Conservation (phyloP, 2,113 vertebrate species). For the Pedetes capensis region DNA sequence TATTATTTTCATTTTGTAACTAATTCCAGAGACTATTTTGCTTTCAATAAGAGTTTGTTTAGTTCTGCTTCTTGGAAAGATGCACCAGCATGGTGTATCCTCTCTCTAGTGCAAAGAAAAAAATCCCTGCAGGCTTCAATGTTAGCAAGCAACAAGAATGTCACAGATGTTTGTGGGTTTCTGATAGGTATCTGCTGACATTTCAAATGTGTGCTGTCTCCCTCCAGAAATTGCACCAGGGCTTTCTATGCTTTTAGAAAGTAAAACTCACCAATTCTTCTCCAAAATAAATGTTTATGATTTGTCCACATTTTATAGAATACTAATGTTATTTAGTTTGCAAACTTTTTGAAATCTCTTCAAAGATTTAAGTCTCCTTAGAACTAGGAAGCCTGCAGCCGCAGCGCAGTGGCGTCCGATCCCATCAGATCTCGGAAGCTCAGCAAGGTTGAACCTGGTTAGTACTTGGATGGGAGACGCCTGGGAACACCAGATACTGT, state of each 20-base stretch:
- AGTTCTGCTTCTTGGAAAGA: conserved; percentile 8
- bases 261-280: background rate
- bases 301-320: conserved; percentile 5
- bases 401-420: too few relatives aligned
- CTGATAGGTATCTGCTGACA: background rate
- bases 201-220: background rate
- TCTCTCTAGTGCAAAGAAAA: background rate
- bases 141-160: background rate
- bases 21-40: background rate
- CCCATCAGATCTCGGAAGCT: too few relatives aligned
- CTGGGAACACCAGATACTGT: too few relatives aligned
- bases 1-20: conserved; percentile 8
- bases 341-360: conserved; percentile 27
- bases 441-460: too few relatives aligned
- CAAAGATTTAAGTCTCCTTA: background rate
- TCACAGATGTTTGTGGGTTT: background rate
- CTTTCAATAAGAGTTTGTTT: background rate
- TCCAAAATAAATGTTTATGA: conserved; percentile 19
- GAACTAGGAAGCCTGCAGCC: background rate
- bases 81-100: background rate
- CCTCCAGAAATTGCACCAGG: background rate
- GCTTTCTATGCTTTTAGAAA: background rate
- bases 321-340: background rate
- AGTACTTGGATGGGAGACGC: too few relatives aligned
- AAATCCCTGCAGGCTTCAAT: background rate